Conservation (phyloP, 2,888 invertebrate species). For the Mantis religiosa region DNA sequence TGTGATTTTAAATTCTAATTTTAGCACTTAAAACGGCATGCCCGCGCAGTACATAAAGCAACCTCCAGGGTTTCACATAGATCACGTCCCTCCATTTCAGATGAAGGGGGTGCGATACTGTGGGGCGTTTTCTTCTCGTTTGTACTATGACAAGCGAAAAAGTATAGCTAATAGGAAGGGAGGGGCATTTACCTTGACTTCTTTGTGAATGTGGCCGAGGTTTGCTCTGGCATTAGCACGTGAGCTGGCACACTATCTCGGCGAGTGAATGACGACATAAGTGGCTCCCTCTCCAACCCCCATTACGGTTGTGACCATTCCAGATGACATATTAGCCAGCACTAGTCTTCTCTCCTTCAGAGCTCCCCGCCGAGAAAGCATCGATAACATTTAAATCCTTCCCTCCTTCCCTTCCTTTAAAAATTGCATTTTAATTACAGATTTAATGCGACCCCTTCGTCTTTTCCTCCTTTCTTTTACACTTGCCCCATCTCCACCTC, state of each 20-base stretch:
- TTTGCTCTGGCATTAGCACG: neutral
- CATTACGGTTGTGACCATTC: slow-evolving; percentile 19
- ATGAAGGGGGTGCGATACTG: neutral
- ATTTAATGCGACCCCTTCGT: slow-evolving; percentile 17
- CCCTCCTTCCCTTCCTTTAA: slow-evolving; percentile 10
- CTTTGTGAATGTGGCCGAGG: neutral
- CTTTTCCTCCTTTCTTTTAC: slow-evolving; percentile 7
- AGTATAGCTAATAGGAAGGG: neutral
- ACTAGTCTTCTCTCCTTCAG: neutral
- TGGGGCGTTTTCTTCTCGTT: neutral
- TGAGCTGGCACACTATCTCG: neutral
- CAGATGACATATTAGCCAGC: slow-evolving; percentile 25
- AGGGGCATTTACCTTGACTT: neutral
- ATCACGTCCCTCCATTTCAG: neutral
- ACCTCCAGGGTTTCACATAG: neutral
- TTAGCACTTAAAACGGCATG: neutral
- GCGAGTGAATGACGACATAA: neutral
- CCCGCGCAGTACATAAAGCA: neutral
- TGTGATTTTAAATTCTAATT: neutral
- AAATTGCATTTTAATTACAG: slow-evolving; percentile 33
- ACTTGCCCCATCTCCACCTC: neutral
- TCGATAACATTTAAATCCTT: slow-evolving; percentile 28
- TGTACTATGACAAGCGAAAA: neutral
- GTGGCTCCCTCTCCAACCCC: neutral
- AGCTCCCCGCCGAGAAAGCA: neutral